Base-by-base conservation (phyloP, 2,888 invertebrate species). In the Mongoloraphidia duomilia region DNA sequence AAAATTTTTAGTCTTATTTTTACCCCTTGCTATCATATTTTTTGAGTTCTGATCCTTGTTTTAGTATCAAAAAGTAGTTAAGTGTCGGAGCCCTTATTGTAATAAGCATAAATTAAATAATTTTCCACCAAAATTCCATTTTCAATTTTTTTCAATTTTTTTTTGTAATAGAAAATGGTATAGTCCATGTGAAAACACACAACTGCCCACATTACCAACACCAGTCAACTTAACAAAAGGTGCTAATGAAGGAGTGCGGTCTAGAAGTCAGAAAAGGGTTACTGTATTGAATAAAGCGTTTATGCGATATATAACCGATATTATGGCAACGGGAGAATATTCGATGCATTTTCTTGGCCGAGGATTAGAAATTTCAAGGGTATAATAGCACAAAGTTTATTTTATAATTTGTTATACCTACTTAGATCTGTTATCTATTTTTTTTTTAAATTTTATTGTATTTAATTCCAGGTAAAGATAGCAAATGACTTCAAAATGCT, bases 221-320 rank as follows among this genome's bases (percentile, higher is more conserved):
- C 54, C 60, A 12, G 52, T 54, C 36, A 49, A 52, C n/a, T 60
- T 65, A 35, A 72, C 69, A 57, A 69, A 62, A 56, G 57, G 60
- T 9, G 53, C 69, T 13, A 64, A 69, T 49, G 64, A 70, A 57
- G 73, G 73, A 49, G 74, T 73, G 34, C 70, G 71, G 10, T 75
- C 76, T 43, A 68, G 71, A 10, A 74, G 73, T 9, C 64, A 68
- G 1, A 74, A 80, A 39, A 72, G 88, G 57, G 68, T 77, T 17
- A 68, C 73, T 1, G 79, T 87, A 53, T 65, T 90, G 2, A 88
- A 88, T 63, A 85, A 86, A 65, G 61, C 89, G 44, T 88, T 89
- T 58, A 88, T 89, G 86, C 76, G 78, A 57, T 72, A 84, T 51
- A 79, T 90, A 9, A 84, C 86, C 0, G 88, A 87, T 62, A 65